Conservation (phyloP, 2,888 invertebrate species). For the Acleris literana region DNA sequence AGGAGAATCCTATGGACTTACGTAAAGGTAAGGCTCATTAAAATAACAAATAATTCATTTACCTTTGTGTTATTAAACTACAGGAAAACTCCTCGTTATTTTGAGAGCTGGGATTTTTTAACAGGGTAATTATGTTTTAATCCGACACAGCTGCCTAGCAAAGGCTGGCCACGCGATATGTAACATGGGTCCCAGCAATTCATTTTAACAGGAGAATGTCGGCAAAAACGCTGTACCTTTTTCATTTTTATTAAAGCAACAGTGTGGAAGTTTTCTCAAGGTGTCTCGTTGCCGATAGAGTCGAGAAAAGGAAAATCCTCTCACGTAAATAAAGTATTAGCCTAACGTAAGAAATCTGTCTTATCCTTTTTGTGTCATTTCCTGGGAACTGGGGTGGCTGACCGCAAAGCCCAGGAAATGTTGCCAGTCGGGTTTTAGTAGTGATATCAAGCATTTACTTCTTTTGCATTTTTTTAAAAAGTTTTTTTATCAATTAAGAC, state of each 20-base stretch:
- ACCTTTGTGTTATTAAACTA: too few species aligned
- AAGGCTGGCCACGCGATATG: constrained; percentile 47
- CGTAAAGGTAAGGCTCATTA: neutral
- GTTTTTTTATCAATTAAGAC: too few species aligned
- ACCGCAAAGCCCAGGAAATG: neutral
- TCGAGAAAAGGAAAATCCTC: constrained; percentile 16
- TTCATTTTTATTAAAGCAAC: constrained; percentile 10
- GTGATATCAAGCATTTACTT: too few species aligned
- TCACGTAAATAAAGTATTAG: constrained; percentile 23
- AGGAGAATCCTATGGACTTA: neutral
- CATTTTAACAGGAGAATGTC: constrained; percentile 40
- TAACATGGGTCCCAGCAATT: constrained; percentile 47
- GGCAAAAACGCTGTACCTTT: constrained; percentile 11
- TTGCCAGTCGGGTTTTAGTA: neutral
- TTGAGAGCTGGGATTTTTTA: constrained; percentile 8
- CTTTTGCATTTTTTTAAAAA: too few species aligned
- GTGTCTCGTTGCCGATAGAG: constrained; percentile 10
- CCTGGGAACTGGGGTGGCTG: constrained; percentile 2
- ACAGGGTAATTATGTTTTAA: constrained; percentile 27
- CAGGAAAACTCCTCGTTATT: neutral
- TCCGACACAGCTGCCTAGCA: constrained; percentile 38
- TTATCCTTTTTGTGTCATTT: constrained; percentile 24
- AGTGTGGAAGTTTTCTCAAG: constrained; percentile 16
- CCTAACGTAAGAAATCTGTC: constrained; percentile 20
- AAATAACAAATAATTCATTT: too few species aligned